These are phyloP conservation scores for Rafetus swinhoei DNA, from an alignment of 2,113 vertebrate genomes.

Conservation along the genomic window DNA sequence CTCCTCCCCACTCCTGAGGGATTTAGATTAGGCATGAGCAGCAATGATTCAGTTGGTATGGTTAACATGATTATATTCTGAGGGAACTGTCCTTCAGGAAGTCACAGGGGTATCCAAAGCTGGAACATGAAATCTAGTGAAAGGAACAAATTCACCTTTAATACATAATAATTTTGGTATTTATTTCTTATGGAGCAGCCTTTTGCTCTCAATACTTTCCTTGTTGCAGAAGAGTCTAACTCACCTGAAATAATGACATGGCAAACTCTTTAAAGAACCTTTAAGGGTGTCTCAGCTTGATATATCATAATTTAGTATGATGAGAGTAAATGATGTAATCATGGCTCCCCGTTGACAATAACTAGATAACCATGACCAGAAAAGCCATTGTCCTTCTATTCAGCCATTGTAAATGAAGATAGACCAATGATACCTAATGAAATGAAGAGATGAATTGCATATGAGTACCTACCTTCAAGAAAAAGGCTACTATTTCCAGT, in stretches of 20 bases:
- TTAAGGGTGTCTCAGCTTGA: neutral
- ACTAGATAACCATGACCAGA: slow-evolving; percentile 21
- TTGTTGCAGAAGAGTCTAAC: neutral
- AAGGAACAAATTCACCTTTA: neutral
- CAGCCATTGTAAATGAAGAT: slow-evolving; percentile 50
- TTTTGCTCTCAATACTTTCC: neutral
- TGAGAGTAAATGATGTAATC: slow-evolving; percentile 1
- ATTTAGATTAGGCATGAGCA: neutral
- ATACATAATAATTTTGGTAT: neutral
- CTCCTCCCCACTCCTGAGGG: neutral
- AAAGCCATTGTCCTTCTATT: slow-evolving; percentile 40
- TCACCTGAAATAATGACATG: slow-evolving; percentile 39
- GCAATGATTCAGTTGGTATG: neutral
- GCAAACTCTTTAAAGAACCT: neutral
- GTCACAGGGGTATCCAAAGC: neutral
- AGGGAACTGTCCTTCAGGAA: neutral
- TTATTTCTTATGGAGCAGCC: neutral
- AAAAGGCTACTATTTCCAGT: slow-evolving; percentile 4
- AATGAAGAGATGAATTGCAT: slow-evolving; percentile 54
- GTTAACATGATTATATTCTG: neutral
- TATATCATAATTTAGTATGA: neutral
- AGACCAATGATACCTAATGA: slow-evolving; percentile 25
- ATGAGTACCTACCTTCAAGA: slow-evolving; percentile 17
- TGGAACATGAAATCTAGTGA: neutral
- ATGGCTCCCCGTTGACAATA: slow-evolving; percentile 15